Evolutionary conservation across 2,113 vertebrate species (phyloP), one percentile per base, ranked within the genome.

Genomic region (Xerus inauris): DNA sequence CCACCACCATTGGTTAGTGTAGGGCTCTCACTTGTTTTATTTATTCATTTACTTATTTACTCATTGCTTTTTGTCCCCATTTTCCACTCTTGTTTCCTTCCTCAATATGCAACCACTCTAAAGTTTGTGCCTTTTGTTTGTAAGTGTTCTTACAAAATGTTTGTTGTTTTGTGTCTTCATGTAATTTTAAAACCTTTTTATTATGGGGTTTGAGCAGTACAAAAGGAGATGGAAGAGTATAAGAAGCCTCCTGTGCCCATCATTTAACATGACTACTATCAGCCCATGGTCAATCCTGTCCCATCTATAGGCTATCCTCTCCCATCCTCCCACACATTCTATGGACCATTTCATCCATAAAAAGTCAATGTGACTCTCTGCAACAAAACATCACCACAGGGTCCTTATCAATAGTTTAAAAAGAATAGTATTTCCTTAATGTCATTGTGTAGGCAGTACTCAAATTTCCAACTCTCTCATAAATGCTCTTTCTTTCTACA

Each of bases 111-210:
- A 76, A n/a, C 16, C 28, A 47, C 2, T 94, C 8, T 72, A 71
- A 71, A 42, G 6, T 72, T 49, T 65, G 11, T 86, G 42, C 54
- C 19, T 89, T 82, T 89, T 49, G 38, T 20, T 86, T 81, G 11
- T 40, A 92, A 76, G 11, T 77, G 17, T 89, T 86, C 22, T 89
- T 77, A 76, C 0, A 49, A 75, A 54, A 38, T 49, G 10, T 77
- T 76, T 83, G 32, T 89, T 89, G 57, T 64, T 96, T 82, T 42
- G 65, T 94, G 17, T 94, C 35, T 80, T 28, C 20, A 42, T 51
- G 9, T 40, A 40, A 80, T 49, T 84, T 65, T 24, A 47, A 92
- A 84, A 40, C 49, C 12, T 8, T 67, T 95, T 89, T 28, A 45
- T 76, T 84, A 24, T 42, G 24, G 8, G 49, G 35, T 92, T 89